Evolutionary conservation across 2,888 invertebrate species (phyloP).

Genomic region (Drosophila hawaiiensis): DNA sequence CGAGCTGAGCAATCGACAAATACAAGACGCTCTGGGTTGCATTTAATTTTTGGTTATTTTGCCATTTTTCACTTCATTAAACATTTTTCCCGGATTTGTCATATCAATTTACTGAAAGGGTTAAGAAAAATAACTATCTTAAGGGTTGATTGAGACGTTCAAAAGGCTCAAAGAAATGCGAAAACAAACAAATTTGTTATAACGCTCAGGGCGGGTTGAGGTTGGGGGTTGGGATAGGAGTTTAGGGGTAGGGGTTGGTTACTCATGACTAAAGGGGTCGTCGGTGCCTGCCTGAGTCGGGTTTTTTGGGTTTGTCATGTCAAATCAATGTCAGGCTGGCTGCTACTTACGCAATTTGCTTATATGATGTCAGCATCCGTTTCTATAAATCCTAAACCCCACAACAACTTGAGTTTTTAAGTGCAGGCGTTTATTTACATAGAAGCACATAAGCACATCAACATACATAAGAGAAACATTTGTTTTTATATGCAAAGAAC

Average conservation of each 20-base stretch:
- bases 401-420: slow-evolving; percentile 72
- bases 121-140: slow-evolving; percentile 49
- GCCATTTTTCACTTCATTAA: slow-evolving; percentile 85
- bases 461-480: slow-evolving; percentile 37
- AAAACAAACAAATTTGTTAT: slow-evolving; percentile 75
- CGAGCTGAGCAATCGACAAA: neutral
- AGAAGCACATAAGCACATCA: slow-evolving; percentile 22
- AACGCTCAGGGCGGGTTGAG: slow-evolving; percentile 1
- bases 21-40: slow-evolving; percentile 36
- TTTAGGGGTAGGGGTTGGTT: neutral
- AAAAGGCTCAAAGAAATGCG: slow-evolving; percentile 19
- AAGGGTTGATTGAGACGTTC: slow-evolving; percentile 68
- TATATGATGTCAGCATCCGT: slow-evolving; percentile 75
- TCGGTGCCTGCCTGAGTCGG: neutral
- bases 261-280: slow-evolving; percentile 16
- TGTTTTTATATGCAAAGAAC: slow-evolving; percentile 34
- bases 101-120: slow-evolving; percentile 79
- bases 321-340: slow-evolving; percentile 76
- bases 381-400: neutral
- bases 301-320: slow-evolving; percentile 56
- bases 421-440: slow-evolving; percentile 59
- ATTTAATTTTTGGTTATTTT: slow-evolving; percentile 85
- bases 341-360: slow-evolving; percentile 73
- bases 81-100: slow-evolving; percentile 73
- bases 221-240: neutral